These are phyloP conservation scores for Axinella damicornis DNA, from an alignment of 37 sponge, comb jelly and placozoan genomes.

Conservation along the genomic window DNA sequence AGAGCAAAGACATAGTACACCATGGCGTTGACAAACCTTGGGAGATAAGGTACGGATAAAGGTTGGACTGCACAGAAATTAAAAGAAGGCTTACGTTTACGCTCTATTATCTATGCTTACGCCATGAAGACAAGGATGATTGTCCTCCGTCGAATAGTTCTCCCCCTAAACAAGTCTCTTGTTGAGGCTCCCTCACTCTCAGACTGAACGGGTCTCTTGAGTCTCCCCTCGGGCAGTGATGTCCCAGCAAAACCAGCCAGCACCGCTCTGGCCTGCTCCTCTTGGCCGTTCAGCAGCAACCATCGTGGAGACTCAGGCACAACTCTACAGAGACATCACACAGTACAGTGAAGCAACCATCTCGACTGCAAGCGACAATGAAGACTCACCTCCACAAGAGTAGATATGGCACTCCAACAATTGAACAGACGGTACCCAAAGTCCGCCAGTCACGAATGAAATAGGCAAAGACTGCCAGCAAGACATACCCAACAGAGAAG, in stretches of 20 bases:
- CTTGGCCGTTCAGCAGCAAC: constrained; percentile 57
- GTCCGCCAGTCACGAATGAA: constrained; percentile 52
- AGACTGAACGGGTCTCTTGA: constrained; percentile 6
- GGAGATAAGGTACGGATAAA: not conserved
- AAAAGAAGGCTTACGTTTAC: no score
- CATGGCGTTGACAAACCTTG: constrained; percentile 51
- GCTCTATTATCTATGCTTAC: no score
- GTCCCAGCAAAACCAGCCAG: constrained; percentile 59
- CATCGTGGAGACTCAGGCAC: constrained; percentile 85
- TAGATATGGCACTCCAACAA: not conserved
- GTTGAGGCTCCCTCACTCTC: not conserved
- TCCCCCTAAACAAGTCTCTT: constrained; percentile 45
- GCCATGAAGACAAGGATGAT: constrained; percentile 6
- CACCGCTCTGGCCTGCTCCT: constrained; percentile 50
- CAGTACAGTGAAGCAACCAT: no score
- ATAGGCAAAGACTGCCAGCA: constrained; percentile 50
- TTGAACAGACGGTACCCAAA: not conserved
- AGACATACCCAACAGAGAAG: constrained; percentile 24
- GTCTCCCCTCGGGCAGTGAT: constrained; percentile 3
- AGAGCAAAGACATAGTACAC: constrained; percentile 62
- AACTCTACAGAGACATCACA: constrained; percentile 9
- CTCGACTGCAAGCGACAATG: no score
- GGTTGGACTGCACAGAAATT: not conserved
- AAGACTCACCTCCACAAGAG: constrained; percentile 29
- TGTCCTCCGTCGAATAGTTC: constrained; percentile 26